Base-by-base conservation (phyloP, 2,113 vertebrate genomes). In the Abramis brama region DNA sequence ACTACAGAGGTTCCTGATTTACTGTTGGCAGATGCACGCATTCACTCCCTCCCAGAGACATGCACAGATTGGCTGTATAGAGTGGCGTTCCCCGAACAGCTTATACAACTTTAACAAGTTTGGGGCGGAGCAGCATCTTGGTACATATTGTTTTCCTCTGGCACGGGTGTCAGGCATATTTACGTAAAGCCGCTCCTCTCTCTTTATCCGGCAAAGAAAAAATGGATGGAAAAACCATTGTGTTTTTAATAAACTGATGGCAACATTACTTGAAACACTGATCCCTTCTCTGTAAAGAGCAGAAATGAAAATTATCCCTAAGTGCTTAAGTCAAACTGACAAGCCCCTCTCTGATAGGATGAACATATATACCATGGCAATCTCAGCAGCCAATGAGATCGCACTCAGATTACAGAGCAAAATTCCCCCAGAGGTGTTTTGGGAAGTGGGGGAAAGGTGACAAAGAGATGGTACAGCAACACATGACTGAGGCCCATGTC, bases 31-130 rank as follows among this genome's bases (percentile, higher is more conserved):
- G 86, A 92, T 90, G 91, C 70, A 71, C 47, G 33, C 52, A 81
- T 73, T 80, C 83, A 86, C 90, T 79, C 87, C 91, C 87, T 91
- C 87, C 27, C 0, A 9, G 1, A 17, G 75, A 79, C 7, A 27
- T 78, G 89, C 74, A 43, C 70, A 87, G 90, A 94, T 93, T 94
- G 91, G 91, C 88, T 89, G 30, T 87, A 55, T 71, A 79, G 82
- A 6, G 85, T 60, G 60, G 86, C 6, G 4, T 83, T 88, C 73
- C 84, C 68, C 33, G 33, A 5, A 50, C 11, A 71, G 82, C 43
- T 90, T 91, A 66, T n/a, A 27, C 82, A 74, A 86, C 75, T 87
- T 90, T 84, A 86, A 68, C 19, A 8, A 43, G 45, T 62, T 70
- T 62, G 33, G 50, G 36, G 74, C 45, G 78, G 57, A 76, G 64